Evolutionary conservation across 2,888 invertebrate species (phyloP).

Genomic region (Acronicta psi): DNA sequence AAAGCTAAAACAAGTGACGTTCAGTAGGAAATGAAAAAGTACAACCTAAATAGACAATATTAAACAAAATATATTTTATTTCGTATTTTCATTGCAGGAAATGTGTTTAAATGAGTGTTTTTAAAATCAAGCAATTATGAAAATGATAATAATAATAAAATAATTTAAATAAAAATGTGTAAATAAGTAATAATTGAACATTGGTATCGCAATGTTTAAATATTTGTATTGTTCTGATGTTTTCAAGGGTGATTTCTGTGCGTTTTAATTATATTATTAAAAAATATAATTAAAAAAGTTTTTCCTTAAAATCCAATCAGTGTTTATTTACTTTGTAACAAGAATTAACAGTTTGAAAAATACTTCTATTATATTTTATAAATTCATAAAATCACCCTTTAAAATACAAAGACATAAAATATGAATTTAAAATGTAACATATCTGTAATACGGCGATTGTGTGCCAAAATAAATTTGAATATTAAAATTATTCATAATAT

Average conservation of each 20-base stretch:
- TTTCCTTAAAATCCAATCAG: neutral
- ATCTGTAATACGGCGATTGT: conserved; percentile 48
- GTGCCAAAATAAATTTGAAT: conserved; percentile 47
- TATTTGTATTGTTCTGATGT: conserved; percentile 20
- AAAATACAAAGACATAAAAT: conserved; percentile 36
- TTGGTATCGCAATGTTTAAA: conserved; percentile 15
- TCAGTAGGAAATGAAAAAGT: conserved; percentile 21
- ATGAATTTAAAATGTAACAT: conserved; percentile 56
- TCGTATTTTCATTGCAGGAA: conserved; percentile 6
- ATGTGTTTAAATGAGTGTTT: conserved; percentile 14
- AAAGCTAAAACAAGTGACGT: conserved; percentile 1
- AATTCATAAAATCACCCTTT: conserved; percentile 20
- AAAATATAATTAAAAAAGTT: no score
- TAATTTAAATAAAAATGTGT: conserved; percentile 5
- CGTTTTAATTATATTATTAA: neutral
- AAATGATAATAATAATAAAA: conserved; percentile 9
- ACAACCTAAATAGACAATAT: conserved; percentile 48
- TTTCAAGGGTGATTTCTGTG: conserved; percentile 18
- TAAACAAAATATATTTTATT: conserved; percentile 15
- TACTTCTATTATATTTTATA: neutral
- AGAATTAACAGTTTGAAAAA: neutral
- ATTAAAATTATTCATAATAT: neutral
- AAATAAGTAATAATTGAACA: conserved; percentile 3
- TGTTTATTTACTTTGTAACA: neutral
- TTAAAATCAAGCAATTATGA: conserved; percentile 42